phyloP scores from a whole-genome alignment of 2,797 vertebrate genomes.

The Myiotriccus ornatus region DNA sequence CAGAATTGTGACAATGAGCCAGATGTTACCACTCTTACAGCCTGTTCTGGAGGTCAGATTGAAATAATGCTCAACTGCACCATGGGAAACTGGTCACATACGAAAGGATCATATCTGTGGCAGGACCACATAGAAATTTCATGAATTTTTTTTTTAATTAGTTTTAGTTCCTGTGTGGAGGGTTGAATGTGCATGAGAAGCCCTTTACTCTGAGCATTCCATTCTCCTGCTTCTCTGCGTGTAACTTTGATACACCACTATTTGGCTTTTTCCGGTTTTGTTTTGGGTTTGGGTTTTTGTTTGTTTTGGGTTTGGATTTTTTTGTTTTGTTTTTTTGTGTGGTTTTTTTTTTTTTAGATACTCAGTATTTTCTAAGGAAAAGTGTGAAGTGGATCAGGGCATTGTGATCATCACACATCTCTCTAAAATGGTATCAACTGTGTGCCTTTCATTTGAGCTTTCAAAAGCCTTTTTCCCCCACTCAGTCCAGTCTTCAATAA shows the following conservation, averaged over 20 bases:
- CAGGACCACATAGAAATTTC: neutral
- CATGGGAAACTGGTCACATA: neutral
- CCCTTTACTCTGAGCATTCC: neutral
- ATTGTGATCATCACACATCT: neutral
- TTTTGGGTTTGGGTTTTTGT: too few relatives aligned
- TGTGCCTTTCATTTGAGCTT: neutral
- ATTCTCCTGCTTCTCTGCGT: neutral
- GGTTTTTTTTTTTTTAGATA: neutral
- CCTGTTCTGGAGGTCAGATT: neutral
- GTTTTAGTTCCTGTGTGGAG: neutral
- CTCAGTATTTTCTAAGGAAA: neutral
- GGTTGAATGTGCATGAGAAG: neutral
- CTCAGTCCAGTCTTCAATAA: neutral
- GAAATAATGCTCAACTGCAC: neutral
- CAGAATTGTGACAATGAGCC: neutral
- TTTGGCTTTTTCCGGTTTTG: neutral
- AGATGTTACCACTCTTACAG: neutral
- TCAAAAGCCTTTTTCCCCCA: neutral
- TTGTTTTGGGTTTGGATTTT: too few relatives aligned
- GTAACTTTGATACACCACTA: neutral
- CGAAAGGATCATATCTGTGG: neutral
- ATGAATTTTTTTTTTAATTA: too few relatives aligned
- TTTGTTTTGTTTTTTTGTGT: neutral
- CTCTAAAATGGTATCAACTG: neutral
- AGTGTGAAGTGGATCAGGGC: neutral